Evolutionary conservation across 2,888 invertebrate genomes (phyloP).

Genomic region (Parnassius smintheus): DNA sequence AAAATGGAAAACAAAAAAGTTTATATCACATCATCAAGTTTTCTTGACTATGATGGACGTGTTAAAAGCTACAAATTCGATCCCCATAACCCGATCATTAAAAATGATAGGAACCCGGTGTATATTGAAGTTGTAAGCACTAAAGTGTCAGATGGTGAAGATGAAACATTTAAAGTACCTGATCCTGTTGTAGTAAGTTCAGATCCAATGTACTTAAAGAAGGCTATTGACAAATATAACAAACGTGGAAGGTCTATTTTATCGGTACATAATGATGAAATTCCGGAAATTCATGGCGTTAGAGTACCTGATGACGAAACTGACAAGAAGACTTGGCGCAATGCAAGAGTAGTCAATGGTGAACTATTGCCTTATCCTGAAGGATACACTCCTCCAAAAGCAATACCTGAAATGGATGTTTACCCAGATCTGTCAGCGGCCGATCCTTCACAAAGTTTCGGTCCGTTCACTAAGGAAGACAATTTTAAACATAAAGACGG

Average conservation of each 20-base stretch:
- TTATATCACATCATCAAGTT: slow-evolving; percentile 73
- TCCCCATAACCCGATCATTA: slow-evolving; percentile 73
- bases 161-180: slow-evolving; percentile 79
- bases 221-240: slow-evolving; percentile 69
- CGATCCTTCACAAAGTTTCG: slow-evolving; percentile 67
- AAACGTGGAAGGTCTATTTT: slow-evolving; percentile 85
- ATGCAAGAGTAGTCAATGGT: slow-evolving; percentile 93
- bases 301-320: slow-evolving; percentile 92
- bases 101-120: slow-evolving; percentile 80
- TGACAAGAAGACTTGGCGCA: slow-evolving; percentile 92
- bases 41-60: slow-evolving; percentile 66
- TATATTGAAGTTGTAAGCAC: slow-evolving; percentile 75
- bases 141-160: slow-evolving; percentile 71
- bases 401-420: slow-evolving; percentile 80
- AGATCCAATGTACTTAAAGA: slow-evolving; percentile 82
- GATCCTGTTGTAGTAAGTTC: slow-evolving; percentile 86
- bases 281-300: slow-evolving; percentile 90
- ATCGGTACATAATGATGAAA: slow-evolving; percentile 85
- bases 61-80: slow-evolving; percentile 72
- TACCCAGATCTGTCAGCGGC: slow-evolving; percentile 58
- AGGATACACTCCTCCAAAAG: slow-evolving; percentile 84
- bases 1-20: slow-evolving; percentile 71
- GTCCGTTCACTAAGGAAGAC: slow-evolving; percentile 83
- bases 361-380: slow-evolving; percentile 88
- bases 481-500: slow-evolving; percentile 80